Conservation (phyloP, 2,113 vertebrate genomes). For the Andinoacara biseriatus region DNA sequence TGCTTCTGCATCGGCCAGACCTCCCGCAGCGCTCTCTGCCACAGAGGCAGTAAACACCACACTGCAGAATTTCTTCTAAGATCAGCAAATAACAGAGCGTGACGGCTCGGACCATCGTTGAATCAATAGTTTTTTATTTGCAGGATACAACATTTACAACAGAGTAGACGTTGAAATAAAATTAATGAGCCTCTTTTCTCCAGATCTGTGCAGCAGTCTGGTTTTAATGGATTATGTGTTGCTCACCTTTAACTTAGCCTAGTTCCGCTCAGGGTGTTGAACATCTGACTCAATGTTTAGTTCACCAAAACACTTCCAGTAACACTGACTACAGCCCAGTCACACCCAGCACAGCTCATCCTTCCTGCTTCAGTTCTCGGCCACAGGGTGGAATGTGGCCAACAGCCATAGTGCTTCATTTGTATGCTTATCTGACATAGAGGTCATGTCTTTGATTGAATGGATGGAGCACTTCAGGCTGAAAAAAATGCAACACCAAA, state of each 20-base stretch:
- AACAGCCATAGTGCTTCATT: slow-evolving; percentile 45
- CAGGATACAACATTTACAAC: slow-evolving; percentile 16
- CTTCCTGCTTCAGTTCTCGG: slow-evolving; percentile 4
- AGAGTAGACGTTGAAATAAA: neutral
- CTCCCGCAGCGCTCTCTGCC: slow-evolving; percentile 39
- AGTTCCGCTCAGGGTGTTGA: slow-evolving; percentile 31
- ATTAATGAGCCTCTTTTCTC: slow-evolving; percentile 12
- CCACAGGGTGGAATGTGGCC: slow-evolving; percentile 25
- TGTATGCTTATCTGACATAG: slow-evolving; percentile 41
- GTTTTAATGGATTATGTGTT: slow-evolving; percentile 26
- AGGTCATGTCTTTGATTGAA: slow-evolving; percentile 62
- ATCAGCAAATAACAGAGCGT: slow-evolving; percentile 11
- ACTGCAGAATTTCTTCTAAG: slow-evolving; percentile 36
- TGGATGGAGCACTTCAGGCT: slow-evolving; percentile 14
- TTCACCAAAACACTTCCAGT: slow-evolving; percentile 30
- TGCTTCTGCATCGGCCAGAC: slow-evolving; percentile 49
- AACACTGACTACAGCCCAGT: slow-evolving; percentile 14
- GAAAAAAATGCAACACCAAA: slow-evolving; percentile 33
- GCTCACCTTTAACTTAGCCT: neutral
- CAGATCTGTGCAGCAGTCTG: slow-evolving; percentile 10
- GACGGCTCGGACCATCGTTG: slow-evolving; percentile 9
- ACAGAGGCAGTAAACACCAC: slow-evolving; percentile 40
- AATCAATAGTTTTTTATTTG: slow-evolving; percentile 44
- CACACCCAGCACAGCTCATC: slow-evolving; percentile 28
- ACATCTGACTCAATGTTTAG: slow-evolving; percentile 36